Evolutionary conservation across 1,140 invertebrate species (phyloP).

Genomic region (Euura saliciscinereae): DNA sequence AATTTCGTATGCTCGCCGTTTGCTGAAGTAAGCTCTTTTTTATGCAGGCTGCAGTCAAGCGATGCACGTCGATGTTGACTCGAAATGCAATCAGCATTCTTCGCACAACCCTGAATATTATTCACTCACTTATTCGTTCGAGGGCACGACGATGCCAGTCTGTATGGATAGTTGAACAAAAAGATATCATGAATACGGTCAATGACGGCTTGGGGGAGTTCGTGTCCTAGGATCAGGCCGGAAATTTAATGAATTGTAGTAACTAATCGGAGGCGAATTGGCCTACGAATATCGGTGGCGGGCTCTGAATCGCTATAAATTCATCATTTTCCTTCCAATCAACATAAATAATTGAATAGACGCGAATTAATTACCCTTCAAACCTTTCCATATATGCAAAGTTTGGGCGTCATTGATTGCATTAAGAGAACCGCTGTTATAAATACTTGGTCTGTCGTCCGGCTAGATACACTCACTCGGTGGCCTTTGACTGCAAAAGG

Average conservation of each 20-base stretch:
- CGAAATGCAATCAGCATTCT: no score
- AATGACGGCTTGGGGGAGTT: neutral
- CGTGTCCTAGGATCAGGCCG: neutral
- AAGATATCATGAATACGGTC: neutral
- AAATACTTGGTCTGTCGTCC: conserved; percentile 29
- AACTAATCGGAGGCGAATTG: neutral
- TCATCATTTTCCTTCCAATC: neutral
- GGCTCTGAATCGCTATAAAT: neutral
- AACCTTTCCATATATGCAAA: conserved; percentile 40
- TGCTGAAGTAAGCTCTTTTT: no score
- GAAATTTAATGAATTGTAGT: neutral
- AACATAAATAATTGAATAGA: conserved; percentile 10
- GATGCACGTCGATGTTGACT: no score
- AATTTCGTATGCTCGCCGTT: no score
- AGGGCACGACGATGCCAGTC: no score
- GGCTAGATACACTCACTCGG: neutral
- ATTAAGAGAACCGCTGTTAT: conserved; percentile 45
- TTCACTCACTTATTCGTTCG: no score
- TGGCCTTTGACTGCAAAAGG: neutral
- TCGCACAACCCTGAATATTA: no score
- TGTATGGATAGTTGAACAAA: neutral
- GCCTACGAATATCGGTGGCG: neutral
- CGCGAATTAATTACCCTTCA: conserved; percentile 18
- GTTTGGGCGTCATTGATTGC: conserved; percentile 20
- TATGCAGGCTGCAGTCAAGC: no score